Evolutionary conservation across 2,888 invertebrate species (phyloP), one percentile per base, ranked within the genome.

Genomic region (Cheilosia urbana): DNA sequence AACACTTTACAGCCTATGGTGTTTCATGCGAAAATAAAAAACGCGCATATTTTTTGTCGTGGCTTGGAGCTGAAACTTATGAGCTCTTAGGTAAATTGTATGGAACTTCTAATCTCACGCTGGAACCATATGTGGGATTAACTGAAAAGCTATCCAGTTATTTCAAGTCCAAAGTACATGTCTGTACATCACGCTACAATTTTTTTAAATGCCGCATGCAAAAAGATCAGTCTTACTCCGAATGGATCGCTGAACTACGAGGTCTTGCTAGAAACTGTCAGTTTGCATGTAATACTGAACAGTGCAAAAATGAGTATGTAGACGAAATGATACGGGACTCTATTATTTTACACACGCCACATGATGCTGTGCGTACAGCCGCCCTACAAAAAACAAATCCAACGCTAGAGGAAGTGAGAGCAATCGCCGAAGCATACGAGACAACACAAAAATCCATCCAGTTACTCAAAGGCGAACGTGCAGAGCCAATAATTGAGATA

Each of bases 241-340:
- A 65, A 34, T 65, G 55, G 76, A 66, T 76, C 42, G 76, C 66
- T 3, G 76, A 66, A 2, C 9, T 76, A 15, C 57, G 76, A 27
- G 76, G 76, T 21, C 49, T 76, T 37, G 75, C 75, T 4, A 63
- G 57, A 17, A 75, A 75, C 45, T 65, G 75, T 21, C 55, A 75
- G 13, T 76, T 58, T 66, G n/a, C 42, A 19, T 76, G 58, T 66
- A 30, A 51, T 4, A 42, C 27, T 15, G 66, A 58, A 11, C 2
- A 45, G 40, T 76, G 58, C 30, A 76, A 66, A 40, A 76, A 45
- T 40, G 60, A 68, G 5, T 76, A 60, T 34, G 53, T 42, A 19
- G 66, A 68, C 21, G 76, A 76, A 66, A 58, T 76, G 62, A 66
- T 76, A 19, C 34, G 68, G n/a, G 62, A 77, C 17, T 19, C 53